These are phyloP conservation scores for Oryzias javanicus DNA, from an alignment of 2,113 vertebrate species.

Conservation along the genomic window DNA sequence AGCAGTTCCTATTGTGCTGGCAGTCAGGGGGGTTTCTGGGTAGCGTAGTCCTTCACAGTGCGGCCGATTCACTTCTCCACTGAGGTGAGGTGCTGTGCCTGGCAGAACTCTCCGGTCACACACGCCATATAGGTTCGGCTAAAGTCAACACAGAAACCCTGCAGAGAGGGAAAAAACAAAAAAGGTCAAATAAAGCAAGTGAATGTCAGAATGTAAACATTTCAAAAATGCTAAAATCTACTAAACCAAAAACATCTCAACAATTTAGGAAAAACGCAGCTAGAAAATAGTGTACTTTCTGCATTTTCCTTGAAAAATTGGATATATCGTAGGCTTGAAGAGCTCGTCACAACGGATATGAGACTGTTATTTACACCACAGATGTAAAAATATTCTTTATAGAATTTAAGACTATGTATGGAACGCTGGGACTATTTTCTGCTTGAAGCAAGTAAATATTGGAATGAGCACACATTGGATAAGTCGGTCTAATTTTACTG, in stretches of 20 bases:
- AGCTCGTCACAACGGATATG: too few relatives aligned
- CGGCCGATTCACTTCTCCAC: conserved; percentile 93
- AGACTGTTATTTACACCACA: too few relatives aligned
- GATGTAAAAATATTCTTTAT: too few relatives aligned
- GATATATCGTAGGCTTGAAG: too few relatives aligned
- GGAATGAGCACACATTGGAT: conserved; percentile 19
- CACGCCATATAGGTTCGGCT: conserved; percentile 99
- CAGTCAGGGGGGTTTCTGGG: conserved; percentile 79
- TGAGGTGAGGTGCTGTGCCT: conserved; percentile 97
- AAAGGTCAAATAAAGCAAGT: neutral
- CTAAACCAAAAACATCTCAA: too few relatives aligned
- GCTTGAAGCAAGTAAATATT: neutral
- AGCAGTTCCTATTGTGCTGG: conserved; percentile 64
- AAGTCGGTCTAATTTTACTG: conserved; percentile 31
- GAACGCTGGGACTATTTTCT: too few relatives aligned
- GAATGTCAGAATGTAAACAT: too few relatives aligned
- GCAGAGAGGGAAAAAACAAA: conserved; percentile 20
- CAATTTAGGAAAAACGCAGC: too few relatives aligned
- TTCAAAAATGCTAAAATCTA: too few relatives aligned
- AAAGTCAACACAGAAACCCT: conserved; percentile 92
- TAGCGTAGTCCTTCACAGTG: conserved; percentile 78
- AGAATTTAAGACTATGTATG: too few relatives aligned
- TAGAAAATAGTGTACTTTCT: too few relatives aligned
- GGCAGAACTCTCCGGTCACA: conserved; percentile 97
- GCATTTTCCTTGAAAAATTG: too few relatives aligned